Conservation (phyloP, 2,113 vertebrate species). For the Anolis carolinensis region DNA sequence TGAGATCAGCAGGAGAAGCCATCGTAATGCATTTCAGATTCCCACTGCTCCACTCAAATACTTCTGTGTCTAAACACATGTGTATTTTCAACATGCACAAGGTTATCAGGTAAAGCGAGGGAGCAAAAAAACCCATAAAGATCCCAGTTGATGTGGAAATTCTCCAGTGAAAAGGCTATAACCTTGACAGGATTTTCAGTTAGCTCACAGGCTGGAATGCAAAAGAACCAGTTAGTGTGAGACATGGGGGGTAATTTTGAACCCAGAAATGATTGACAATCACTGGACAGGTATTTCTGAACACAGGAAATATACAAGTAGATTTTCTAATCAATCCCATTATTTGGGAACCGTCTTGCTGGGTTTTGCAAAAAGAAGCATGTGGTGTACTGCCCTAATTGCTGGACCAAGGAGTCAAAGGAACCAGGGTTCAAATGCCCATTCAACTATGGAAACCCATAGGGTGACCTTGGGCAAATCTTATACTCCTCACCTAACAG, state of each 20-base stretch:
- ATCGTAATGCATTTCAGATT: no score
- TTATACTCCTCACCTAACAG: no score
- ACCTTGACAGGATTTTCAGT: conserved; percentile 14
- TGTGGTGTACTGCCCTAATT: no score
- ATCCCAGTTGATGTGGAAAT: conserved; percentile 15
- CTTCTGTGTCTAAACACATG: no score
- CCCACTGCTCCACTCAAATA: no score
- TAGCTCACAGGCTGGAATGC: conserved; percentile 19
- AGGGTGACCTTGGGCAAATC: no score
- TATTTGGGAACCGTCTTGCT: background rate
- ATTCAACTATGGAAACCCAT: no score
- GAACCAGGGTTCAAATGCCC: no score
- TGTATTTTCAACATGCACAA: no score
- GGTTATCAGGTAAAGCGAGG: background rate
- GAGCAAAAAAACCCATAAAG: background rate
- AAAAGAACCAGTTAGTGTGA: conserved; percentile 21
- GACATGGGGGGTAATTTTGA: background rate
- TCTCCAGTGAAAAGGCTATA: background rate
- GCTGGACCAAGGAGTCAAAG: no score
- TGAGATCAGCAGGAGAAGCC: no score
- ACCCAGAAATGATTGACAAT: conserved; percentile 7
- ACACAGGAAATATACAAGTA: background rate
- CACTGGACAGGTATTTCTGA: background rate
- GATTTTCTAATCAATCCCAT: background rate
- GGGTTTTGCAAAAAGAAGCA: background rate